These are phyloP conservation scores for Xyrauchen texanus DNA, from an alignment of 2,113 vertebrate genomes.

Conservation along the genomic window DNA sequence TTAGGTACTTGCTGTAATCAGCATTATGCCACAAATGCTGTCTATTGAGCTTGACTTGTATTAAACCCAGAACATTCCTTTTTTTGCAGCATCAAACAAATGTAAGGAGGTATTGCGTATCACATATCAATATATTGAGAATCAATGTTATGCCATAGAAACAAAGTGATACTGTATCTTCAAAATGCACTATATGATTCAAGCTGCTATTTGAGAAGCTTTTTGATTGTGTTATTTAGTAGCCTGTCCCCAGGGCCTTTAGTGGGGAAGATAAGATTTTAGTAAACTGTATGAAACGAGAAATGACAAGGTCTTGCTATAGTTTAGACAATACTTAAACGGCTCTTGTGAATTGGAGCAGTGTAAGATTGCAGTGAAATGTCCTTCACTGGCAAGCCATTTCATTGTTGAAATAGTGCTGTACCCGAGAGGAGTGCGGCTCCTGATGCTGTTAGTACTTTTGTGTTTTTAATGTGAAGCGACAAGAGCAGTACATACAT, in stretches of 20 bases:
- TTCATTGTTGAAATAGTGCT: not conserved
- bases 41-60: too few species aligned
- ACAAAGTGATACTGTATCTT: not conserved
- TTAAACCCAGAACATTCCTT: not conserved
- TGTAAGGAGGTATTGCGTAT: not conserved
- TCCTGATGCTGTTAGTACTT: not conserved
- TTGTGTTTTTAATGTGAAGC: not conserved
- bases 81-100: not conserved
- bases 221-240: not conserved
- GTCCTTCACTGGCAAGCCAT: slow-evolving; percentile 5
- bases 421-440: not conserved
- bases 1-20: too few species aligned
- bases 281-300: not conserved
- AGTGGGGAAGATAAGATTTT: not conserved
- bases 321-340: slow-evolving; percentile 4
- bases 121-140: not conserved
- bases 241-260: not conserved
- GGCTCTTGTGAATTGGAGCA: not conserved
- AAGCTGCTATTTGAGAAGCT: not conserved
- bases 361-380: slow-evolving; percentile 2
- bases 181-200: not conserved
- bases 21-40: too few species aligned
- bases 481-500: not conserved
- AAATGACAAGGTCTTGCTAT: slow-evolving; percentile 5
- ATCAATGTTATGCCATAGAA: not conserved